phyloP scores from a whole-genome alignment of 2,113 vertebrate genomes.

The Actenoides hombroni region DNA sequence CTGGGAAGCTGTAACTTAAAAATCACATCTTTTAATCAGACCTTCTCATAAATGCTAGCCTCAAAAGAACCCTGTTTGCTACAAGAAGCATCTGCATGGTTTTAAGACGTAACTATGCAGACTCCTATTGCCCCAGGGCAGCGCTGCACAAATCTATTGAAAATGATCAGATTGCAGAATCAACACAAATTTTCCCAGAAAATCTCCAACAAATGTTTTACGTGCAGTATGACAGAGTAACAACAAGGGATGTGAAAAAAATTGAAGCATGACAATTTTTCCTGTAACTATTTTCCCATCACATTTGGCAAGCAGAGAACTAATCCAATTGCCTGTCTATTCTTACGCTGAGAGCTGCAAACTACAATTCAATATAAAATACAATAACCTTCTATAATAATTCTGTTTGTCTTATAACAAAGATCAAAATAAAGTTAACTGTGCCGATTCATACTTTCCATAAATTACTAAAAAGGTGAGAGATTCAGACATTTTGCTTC shows the following conservation, averaged over 20 bases:
- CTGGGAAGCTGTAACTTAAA: slow-evolving; percentile 41
- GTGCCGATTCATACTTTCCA: slow-evolving; percentile 11
- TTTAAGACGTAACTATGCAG: slow-evolving; percentile 2
- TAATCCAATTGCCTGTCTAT: not conserved
- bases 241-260: not conserved
- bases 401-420: slow-evolving; percentile 5
- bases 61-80: not conserved
- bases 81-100: not conserved
- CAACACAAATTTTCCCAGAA: not conserved
- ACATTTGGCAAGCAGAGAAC: slow-evolving; percentile 23
- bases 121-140: not conserved
- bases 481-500: slow-evolving; percentile 32
- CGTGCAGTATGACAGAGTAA: slow-evolving; percentile 19
- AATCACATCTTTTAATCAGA: not conserved
- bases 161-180: not conserved
- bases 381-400: slow-evolving; percentile 14
- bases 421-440: slow-evolving; percentile 42
- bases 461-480: slow-evolving; percentile 25
- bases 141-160: slow-evolving; percentile 9
- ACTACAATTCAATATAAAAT: slow-evolving; percentile 34
- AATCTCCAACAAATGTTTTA: slow-evolving; percentile 51
- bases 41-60: not conserved
- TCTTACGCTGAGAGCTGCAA: not conserved
- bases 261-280: slow-evolving; percentile 29
- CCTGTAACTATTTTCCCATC: slow-evolving; percentile 7